Conservation (phyloP, 2,888 invertebrate species). For the Keiferia lycopersicella region DNA sequence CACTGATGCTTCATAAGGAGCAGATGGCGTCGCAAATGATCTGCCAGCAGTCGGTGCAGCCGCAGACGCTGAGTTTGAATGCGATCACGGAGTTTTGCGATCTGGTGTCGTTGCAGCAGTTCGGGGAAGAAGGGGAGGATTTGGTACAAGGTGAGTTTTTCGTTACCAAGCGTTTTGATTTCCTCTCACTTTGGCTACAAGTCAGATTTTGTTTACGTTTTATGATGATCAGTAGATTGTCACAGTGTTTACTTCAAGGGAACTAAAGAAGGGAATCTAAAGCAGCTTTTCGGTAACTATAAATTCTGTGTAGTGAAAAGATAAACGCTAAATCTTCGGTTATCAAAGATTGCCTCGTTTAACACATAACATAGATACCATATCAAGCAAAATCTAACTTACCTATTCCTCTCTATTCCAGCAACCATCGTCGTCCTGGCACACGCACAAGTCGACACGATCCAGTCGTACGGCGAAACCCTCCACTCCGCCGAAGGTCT, state of each 20-base stretch:
- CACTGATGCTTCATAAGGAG: slow-evolving; percentile 84
- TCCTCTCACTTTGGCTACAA: too few species aligned
- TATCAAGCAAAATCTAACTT: slow-evolving; percentile 2
- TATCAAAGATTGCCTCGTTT: too few species aligned
- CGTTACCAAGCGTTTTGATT: too few species aligned
- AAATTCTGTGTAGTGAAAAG: too few species aligned
- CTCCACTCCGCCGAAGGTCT: slow-evolving; percentile 80
- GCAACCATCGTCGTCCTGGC: slow-evolving; percentile 90
- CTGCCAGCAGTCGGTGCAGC: slow-evolving; percentile 82
- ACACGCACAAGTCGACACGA: slow-evolving; percentile 87
- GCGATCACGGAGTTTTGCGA: slow-evolving; percentile 92
- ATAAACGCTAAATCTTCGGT: too few species aligned
- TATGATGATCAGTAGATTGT: too few species aligned
- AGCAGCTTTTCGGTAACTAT: too few species aligned
- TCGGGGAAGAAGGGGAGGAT: slow-evolving; percentile 83
- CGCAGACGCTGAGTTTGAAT: slow-evolving; percentile 84
- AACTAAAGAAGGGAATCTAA: too few species aligned
- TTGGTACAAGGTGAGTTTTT: slow-evolving; percentile 83
- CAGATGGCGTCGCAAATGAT: slow-evolving; percentile 83
- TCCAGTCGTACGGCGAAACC: slow-evolving; percentile 85
- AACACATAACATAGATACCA: too few species aligned
- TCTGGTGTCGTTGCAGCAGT: slow-evolving; percentile 85
- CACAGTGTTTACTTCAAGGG: too few species aligned
- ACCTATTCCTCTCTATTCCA: slow-evolving; percentile 53
- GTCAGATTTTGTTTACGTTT: too few species aligned